Base-by-base conservation (phyloP, 2,888 invertebrate species). In the Aleiodes alternator region DNA sequence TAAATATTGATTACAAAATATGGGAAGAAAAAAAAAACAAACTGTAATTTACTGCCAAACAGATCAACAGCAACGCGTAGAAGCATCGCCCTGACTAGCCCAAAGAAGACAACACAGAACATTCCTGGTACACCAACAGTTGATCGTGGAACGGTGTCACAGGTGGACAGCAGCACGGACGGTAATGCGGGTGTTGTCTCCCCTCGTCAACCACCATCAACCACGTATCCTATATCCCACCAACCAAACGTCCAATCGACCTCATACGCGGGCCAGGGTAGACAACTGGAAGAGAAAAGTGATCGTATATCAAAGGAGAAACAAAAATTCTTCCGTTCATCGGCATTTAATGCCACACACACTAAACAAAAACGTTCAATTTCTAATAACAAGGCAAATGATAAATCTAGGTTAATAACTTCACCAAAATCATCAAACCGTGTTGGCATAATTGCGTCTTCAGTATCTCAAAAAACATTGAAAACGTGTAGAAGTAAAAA, bases 231-330 rank as follows among this genome's bases (percentile, higher is more conserved):
- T 80, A 83, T 79, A 81, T 81, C 80, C 81, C 82, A 77, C 80
- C 81, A 70, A 78, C 78, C 80, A 82, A 78, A 76, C 71, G 76
- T 76, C 77, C 79, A 77, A 77, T 75, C 76, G 76, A 71, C 79
- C 80, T 59, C 76, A 79, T 87, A 90, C 90, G 88, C 91, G 91
- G 88, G 87, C 85, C 88, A 88, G 86, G 89, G 89, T 87, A 88
- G 88, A 89, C 89, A 89, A 82, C 91, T 91, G 81, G 91, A 92
- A 83, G 92, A 92, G 86, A 92, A 93, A 88, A 92, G 93, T 90
- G 95, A 95, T 90, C 92, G 92, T 88, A 95, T 96, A 92, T 95
- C 95, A 81, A 95, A 95, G 91, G 96, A 96, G 92, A 96, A 96
- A 90, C 95, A 95, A 90, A 95, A 95, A 90, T 96, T 96, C 91